These are phyloP conservation scores for Etheostoma nigrum DNA, from an alignment of 2,797 vertebrate species.

Conservation along the genomic window DNA sequence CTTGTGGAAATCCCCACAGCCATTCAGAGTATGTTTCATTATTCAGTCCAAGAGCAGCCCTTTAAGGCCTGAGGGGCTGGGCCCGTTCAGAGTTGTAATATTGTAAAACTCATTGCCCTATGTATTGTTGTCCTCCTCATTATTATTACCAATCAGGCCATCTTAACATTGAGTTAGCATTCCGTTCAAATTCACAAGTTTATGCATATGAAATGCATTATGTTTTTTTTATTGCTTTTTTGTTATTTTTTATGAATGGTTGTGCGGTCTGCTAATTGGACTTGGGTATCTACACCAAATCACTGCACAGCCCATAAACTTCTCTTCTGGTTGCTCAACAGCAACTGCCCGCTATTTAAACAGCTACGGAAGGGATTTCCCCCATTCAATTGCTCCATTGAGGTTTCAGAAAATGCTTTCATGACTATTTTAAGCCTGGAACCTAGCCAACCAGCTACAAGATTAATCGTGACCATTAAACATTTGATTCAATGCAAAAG, in stretches of 20 bases:
- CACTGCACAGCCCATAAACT: neutral
- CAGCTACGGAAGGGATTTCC: no score
- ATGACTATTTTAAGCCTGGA: no score
- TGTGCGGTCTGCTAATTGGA: neutral
- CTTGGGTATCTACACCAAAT: neutral
- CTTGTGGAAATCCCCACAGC: neutral
- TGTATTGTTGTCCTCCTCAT: constrained; percentile 10
- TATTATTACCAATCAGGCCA: constrained; percentile 10
- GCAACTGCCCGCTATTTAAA: no score
- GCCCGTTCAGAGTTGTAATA: neutral
- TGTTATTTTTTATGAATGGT: neutral
- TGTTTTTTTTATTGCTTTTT: neutral
- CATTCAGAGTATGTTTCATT: constrained; percentile 8
- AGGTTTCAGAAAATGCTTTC: no score
- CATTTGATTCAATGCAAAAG: no score
- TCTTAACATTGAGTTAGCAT: neutral
- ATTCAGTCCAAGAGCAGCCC: constrained; percentile 3
- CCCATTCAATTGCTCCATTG: no score
- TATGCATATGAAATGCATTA: neutral
- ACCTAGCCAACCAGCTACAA: no score
- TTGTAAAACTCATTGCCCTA: constrained; percentile 1
- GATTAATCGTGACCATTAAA: no score
- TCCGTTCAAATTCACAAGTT: constrained; percentile 1
- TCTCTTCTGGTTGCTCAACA: no score
- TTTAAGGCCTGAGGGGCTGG: constrained; percentile 1